Evolutionary conservation across 2,113 vertebrate species (phyloP).

Genomic region (Catharus fuscescens): DNA sequence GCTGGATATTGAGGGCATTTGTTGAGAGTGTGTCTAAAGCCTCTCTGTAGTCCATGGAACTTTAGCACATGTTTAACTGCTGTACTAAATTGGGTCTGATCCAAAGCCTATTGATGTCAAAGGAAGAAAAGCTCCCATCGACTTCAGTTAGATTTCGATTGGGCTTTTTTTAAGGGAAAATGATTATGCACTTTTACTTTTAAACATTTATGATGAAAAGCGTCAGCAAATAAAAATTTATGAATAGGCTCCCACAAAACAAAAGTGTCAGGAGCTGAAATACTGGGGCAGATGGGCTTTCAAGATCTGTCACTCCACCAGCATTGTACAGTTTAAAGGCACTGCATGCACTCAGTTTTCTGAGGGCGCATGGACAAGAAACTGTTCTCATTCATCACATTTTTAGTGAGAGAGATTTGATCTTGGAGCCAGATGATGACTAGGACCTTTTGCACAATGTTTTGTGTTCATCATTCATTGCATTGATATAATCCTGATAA

Average conservation of each 20-base stretch:
- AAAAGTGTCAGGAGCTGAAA: constrained; percentile 44
- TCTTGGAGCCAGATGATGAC: not conserved
- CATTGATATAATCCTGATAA: not conserved
- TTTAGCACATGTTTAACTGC: constrained; percentile 4
- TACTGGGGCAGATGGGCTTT: constrained; percentile 42
- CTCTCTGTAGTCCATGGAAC: not conserved
- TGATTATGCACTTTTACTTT: constrained; percentile 33
- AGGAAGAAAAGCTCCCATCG: constrained; percentile 35
- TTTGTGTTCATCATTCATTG: not conserved
- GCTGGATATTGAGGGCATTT: not conserved
- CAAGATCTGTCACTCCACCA: constrained; percentile 45
- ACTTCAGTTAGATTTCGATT: not conserved
- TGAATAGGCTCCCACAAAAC: constrained; percentile 47
- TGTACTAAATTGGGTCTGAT: constrained; percentile 13
- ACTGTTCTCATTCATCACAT: not conserved
- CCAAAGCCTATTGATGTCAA: constrained; percentile 41
- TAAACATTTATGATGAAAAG: constrained; percentile 43
- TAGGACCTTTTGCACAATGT: not conserved
- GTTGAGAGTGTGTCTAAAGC: not conserved
- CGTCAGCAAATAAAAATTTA: constrained; percentile 19
- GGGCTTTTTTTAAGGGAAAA: not conserved
- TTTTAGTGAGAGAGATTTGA: not conserved
- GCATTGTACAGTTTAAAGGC: constrained; percentile 50
- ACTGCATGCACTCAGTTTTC: not conserved
- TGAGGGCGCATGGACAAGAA: constrained; percentile 40